Conservation (phyloP, 2,113 vertebrate species). For the Himantopus leucocephalus region DNA sequence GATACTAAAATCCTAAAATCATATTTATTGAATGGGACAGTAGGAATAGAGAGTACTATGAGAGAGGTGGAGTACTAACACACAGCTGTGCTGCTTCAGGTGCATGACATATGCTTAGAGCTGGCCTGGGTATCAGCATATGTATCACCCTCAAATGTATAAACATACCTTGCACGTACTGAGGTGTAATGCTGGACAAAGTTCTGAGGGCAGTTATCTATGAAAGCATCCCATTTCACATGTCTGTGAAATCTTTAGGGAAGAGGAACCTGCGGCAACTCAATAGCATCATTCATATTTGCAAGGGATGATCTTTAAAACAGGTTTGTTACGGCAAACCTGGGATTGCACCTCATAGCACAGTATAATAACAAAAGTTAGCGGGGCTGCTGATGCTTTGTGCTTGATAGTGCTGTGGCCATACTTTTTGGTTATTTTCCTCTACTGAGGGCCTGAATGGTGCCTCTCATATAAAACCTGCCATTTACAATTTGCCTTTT, state of each 20-base stretch:
- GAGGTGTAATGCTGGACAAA: neutral
- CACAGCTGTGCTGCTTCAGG: neutral
- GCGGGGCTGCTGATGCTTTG: neutral
- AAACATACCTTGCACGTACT: neutral
- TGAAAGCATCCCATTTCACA: neutral
- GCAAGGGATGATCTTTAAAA: neutral
- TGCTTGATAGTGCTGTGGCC: neutral
- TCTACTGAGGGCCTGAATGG: neutral
- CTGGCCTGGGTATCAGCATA: neutral
- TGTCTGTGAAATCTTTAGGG: neutral
- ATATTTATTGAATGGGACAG: neutral
- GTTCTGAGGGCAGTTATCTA: neutral
- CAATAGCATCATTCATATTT: neutral
- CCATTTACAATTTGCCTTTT: constrained; percentile 59
- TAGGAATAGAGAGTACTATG: neutral
- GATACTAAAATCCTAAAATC: neutral
- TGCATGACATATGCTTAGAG: neutral
- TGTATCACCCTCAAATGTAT: neutral
- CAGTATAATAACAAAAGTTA: neutral
- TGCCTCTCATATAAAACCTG: constrained; percentile 33
- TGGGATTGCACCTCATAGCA: neutral
- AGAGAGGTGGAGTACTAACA: neutral
- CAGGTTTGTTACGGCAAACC: neutral
- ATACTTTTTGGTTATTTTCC: neutral
- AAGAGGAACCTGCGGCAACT: neutral